Evolutionary conservation across 2,113 vertebrate genomes (phyloP), one percentile per base, ranked within the genome.

Genomic region (Tylochromis polylepis): DNA sequence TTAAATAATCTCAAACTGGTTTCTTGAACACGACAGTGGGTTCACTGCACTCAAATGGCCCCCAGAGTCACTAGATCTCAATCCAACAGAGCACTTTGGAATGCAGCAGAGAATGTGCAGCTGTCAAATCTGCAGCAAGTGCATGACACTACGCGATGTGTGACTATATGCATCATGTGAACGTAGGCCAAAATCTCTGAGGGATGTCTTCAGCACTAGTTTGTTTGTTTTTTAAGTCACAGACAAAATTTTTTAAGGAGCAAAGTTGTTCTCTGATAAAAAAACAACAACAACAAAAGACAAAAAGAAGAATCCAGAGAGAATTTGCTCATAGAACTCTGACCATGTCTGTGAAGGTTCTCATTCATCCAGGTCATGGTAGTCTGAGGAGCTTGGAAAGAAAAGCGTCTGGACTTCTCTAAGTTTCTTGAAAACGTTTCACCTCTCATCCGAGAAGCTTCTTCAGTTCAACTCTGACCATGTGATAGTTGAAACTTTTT

Each of bases 251-350:
- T 20, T 1, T 36, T 65, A 38, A 11, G 10, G 1, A 36, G 18
- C 60, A 38, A n/a, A 65, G 34, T 38, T 8, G 11, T 22, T 67
- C n/a, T 41, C 36, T 12, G 12, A 67, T 12, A 22, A 24, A n/a
- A n/a, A 36, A 41, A 36, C 2, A 12, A n/a, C n/a, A n/a, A n/a
- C n/a, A n/a, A n/a, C n/a, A n/a, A n/a, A n/a, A n/a, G n/a, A n/a
- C n/a, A n/a, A n/a, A n/a, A n/a, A n/a, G n/a, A 36, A 12, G 0
- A 24, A 41, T 41, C 36, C 36, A 15, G 62, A 4, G 3, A 67
- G 20, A 41, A 67, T 67, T 41, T 22, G 0, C 62, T 67, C 1
- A 38, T 14, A 22, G 20, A 67, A 15, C 22, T 67, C 11, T 41
- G 36, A 67, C 14, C 62, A 41, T 22, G 36, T 41, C n/a, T n/a